Evolutionary conservation across 35 echinoderm and acorn worm genomes (phyloP).

Genomic region (Eucidaris tribuloides): DNA sequence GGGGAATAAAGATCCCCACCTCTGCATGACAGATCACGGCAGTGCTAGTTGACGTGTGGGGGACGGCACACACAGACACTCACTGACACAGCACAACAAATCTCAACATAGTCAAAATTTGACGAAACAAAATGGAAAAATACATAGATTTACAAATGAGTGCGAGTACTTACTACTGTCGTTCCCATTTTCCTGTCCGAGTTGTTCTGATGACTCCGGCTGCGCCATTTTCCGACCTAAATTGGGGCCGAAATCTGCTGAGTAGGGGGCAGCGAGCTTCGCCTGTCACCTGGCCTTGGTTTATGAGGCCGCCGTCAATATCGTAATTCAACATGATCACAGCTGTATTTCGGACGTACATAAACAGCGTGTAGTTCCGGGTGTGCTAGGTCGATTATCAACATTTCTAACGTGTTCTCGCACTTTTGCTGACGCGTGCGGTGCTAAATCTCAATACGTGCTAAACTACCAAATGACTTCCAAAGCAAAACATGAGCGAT

Average conservation of each 20-base stretch:
- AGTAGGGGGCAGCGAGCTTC: not conserved
- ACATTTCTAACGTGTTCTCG: too few relatives aligned
- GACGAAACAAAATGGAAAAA: not conserved
- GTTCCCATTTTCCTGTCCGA: not conserved
- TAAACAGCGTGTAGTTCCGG: slow-evolving; percentile 29
- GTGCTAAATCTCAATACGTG: too few relatives aligned
- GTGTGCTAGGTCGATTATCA: too few relatives aligned
- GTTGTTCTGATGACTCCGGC: slow-evolving; percentile 29
- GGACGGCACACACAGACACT: slow-evolving; percentile 18
- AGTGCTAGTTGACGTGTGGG: not conserved
- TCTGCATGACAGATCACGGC: slow-evolving; percentile 33
- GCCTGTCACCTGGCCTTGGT: slow-evolving; percentile 2
- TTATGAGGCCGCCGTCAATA: not conserved
- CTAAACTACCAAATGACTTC: too few relatives aligned
- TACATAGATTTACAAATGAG: not conserved
- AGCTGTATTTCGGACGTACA: not conserved
- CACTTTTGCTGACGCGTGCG: too few relatives aligned
- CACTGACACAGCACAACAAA: not conserved
- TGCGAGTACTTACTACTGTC: slow-evolving; percentile 5
- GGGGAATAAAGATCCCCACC: slow-evolving; percentile 36
- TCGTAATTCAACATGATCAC: not conserved
- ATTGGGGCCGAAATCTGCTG: slow-evolving; percentile 7
- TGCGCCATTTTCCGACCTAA: slow-evolving; percentile 34
- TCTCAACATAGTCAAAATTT: not conserved
- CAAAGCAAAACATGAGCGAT: too few relatives aligned